These are phyloP conservation scores for Telenomus remus DNA, from an alignment of 1,140 invertebrate genomes.

Conservation along the genomic window DNA sequence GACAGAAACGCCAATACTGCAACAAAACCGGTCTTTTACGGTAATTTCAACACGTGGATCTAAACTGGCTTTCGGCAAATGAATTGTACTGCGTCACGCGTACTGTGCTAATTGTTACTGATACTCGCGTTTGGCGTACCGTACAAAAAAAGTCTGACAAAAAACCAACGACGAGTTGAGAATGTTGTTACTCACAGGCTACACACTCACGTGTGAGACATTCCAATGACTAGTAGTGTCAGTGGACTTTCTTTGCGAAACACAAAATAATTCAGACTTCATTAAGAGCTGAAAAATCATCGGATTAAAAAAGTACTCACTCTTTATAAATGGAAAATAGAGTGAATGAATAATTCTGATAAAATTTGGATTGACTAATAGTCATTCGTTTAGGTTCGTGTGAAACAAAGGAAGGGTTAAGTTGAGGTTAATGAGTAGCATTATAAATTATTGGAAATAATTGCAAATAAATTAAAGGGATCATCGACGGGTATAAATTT, in stretches of 20 bases:
- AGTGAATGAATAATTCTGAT: too few relatives aligned
- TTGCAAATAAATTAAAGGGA: constrained; percentile 26
- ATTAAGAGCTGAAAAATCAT: too few relatives aligned
- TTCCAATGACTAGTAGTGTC: too few relatives aligned
- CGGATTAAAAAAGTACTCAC: too few relatives aligned
- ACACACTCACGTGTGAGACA: too few relatives aligned
- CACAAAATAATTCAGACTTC: neutral
- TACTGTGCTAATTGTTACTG: constrained; percentile 67
- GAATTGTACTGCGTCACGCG: constrained; percentile 68
- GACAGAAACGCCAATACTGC: constrained; percentile 73
- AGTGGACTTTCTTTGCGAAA: neutral
- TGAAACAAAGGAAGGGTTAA: constrained; percentile 1
- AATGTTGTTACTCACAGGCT: neutral
- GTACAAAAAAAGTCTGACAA: constrained; percentile 8
- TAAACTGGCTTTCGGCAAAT: constrained; percentile 68
- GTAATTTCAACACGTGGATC: constrained; percentile 64
- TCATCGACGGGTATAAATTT: constrained; percentile 27
- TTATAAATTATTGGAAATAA: constrained; percentile 35
- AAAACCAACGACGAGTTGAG: neutral
- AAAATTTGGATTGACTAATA: too few relatives aligned
- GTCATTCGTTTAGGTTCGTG: too few relatives aligned
- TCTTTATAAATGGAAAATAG: too few relatives aligned
- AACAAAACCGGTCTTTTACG: constrained; percentile 71
- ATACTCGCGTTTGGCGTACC: constrained; percentile 7
- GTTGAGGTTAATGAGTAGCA: constrained; percentile 9